phyloP scores from a whole-genome alignment of 2,113 vertebrate genomes.

The Nannobrachium achirus region DNA sequence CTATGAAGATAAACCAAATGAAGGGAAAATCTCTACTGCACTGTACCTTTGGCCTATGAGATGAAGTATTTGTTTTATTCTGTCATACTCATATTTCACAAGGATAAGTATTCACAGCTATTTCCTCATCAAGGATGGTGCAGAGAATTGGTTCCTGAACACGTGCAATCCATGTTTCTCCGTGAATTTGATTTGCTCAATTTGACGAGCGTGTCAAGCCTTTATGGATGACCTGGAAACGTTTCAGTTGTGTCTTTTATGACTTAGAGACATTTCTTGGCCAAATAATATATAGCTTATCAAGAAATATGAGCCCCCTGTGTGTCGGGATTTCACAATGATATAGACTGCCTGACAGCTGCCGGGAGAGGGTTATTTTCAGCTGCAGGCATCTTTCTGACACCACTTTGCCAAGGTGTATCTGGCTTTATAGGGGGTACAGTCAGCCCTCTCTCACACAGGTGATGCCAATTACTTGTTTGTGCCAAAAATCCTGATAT shows the following conservation, averaged over 20 bases:
- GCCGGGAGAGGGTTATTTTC: constrained; percentile 58
- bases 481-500: constrained; percentile 27
- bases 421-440: constrained; percentile 30
- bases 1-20: no score
- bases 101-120: background rate
- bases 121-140: background rate
- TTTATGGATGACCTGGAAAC: background rate
- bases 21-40: background rate
- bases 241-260: background rate
- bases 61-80: constrained; percentile 3
- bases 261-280: background rate
- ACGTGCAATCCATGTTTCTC: no score
- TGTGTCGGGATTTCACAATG: constrained; percentile 37
- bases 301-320: constrained; percentile 17
- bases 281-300: constrained; percentile 12
- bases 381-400: constrained; percentile 55
- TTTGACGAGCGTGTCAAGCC: no score
- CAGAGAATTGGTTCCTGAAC: background rate
- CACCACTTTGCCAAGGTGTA: constrained; percentile 60
- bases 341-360: constrained; percentile 43
- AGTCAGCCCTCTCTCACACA: constrained; percentile 52
- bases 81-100: constrained; percentile 15
- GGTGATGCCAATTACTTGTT: constrained; percentile 14
- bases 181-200: no score
- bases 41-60: background rate